phyloP scores from a whole-genome alignment of 2,113 vertebrate species.

The Nestor notabilis region DNA sequence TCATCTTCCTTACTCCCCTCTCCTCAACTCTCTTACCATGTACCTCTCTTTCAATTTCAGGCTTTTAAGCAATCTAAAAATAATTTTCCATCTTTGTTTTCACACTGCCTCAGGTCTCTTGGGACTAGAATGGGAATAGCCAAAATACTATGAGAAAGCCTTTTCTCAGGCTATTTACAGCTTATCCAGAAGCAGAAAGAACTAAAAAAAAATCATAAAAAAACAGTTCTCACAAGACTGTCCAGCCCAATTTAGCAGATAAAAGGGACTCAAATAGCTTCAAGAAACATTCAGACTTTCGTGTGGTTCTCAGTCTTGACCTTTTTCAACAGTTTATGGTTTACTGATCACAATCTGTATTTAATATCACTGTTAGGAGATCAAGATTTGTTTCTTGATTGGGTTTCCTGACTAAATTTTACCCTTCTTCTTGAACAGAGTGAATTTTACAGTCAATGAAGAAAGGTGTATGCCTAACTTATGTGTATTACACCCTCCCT shows the following conservation, averaged over 20 bases:
- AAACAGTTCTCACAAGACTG: not conserved
- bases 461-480: not conserved
- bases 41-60: not conserved
- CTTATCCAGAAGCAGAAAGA: conserved; percentile 25
- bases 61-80: not conserved
- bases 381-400: not conserved
- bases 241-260: not conserved
- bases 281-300: not conserved
- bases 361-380: not conserved
- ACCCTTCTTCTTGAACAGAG: not conserved
- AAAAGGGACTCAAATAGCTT: not conserved
- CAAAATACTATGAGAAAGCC: not conserved
- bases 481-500: accelerated
- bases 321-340: not conserved
- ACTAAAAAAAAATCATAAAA: not conserved
- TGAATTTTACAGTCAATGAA: not conserved
- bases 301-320: not conserved
- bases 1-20: not conserved
- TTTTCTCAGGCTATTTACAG: conserved; percentile 51
- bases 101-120: not conserved
- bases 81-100: conserved; percentile 24
- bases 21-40: not conserved
- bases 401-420: not conserved
- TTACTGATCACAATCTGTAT: not conserved
- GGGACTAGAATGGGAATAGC: conserved; percentile 5